Base-by-base conservation (phyloP, 1,140 invertebrate species). In the Ericerus pela region DNA sequence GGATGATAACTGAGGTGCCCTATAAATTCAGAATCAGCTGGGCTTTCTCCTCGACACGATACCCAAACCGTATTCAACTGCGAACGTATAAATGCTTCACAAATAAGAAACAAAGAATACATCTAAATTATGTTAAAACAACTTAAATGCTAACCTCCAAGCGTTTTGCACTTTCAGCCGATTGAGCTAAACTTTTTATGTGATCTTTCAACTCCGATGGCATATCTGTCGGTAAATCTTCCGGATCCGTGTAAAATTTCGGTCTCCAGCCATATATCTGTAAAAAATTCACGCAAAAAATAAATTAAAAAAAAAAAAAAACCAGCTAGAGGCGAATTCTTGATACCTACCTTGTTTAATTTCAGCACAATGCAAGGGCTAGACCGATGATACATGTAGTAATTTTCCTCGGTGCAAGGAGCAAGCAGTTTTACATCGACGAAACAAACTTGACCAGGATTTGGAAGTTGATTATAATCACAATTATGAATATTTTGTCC, bases 401-500 rank as follows among this genome's bases (percentile, higher is more conserved):
- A 72, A 61, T 81, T 78, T 65, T 80, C 79, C 58, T 76, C 72
- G 24, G 76, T 78, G 67, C 85, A 89, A 0, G 78, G 76, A 20
- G 70, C 67, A 72, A 76, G 79, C 6, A 71, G 66, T 37, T 75
- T 75, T 8, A 82, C 74, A 64, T 84, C 77, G 38, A 87, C 79
- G 60, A 80, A 76, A 67, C 84, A 87, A 4, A 84, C 80, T 65
- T 83, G 77, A 24, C 79, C 78, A 16, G 70, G 70, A 2, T 74
- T 73, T 22, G 81, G 79, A 3, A 69, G 71, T 38, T 75, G 72
- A 58, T 76, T 75, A 61, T 77, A 79, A 58, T 75, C 70, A 62
- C 84, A 87, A 61, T 77, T 74, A 62, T 75, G 76, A 36, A 81
- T 77, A 62, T 82, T 82, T 66, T 77, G 73, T 55, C 78, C 76